phyloP scores from a whole-genome alignment of 92 coral and sea anemone genomes.

The Porites evermanni region DNA sequence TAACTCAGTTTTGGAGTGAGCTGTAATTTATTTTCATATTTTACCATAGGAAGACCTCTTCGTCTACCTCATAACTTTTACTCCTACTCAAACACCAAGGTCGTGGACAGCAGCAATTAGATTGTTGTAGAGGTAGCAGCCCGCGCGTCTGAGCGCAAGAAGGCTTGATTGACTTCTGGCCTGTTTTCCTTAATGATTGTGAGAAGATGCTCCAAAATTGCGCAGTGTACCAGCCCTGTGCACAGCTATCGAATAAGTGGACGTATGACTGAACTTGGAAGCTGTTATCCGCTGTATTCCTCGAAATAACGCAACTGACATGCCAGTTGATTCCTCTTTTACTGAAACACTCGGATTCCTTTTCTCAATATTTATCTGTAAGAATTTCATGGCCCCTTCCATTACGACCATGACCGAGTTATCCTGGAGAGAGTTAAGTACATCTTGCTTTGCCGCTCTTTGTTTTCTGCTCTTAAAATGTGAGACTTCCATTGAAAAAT shows the following conservation, averaged over 20 bases:
- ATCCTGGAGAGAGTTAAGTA: constrained; percentile 1
- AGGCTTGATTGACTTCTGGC: neutral
- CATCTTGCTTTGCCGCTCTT: constrained; percentile 60
- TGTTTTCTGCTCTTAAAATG: constrained; percentile 66
- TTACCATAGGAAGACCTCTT: neutral
- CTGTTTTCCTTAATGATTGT: neutral
- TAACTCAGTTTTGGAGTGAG: neutral
- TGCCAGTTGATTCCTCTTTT: too few relatives aligned
- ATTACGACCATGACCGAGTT: constrained; percentile 26
- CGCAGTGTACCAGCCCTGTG: constrained; percentile 9
- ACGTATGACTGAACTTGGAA: constrained; percentile 54
- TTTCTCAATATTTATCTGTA: too few relatives aligned
- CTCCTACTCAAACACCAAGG: neutral
- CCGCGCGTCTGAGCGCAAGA: neutral
- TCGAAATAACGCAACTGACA: neutral
- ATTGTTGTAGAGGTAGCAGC: constrained; percentile 3
- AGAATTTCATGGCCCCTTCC: constrained; percentile 59
- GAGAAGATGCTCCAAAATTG: constrained; percentile 7
- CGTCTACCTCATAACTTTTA: neutral
- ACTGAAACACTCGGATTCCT: too few relatives aligned
- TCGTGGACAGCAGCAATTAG: neutral
- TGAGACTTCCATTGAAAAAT: constrained; percentile 61
- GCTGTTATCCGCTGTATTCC: constrained; percentile 33
- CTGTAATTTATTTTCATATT: neutral
- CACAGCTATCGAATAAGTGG: constrained; percentile 46